A percentile compares a stretch with the other conserved stretches of the same genome.
Conservation (phyloP, 2,113 vertebrate genomes). For the Pseudorectes ferrugineus region DNA sequence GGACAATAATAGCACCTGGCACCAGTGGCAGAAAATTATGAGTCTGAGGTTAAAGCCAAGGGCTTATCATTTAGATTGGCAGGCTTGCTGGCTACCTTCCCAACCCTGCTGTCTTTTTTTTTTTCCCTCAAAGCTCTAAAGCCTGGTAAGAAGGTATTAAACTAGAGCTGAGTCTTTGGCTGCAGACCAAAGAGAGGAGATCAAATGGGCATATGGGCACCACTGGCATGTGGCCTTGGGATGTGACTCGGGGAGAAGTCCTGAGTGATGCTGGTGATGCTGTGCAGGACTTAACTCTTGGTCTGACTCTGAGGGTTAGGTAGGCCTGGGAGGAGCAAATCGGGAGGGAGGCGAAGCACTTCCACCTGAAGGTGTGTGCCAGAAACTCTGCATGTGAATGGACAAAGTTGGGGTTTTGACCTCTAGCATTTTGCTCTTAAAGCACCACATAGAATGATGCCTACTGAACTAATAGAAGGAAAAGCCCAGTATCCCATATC, state of each 20-base stretch:
- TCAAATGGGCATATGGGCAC: neutral
- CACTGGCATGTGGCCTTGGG: neutral
- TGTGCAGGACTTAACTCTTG: neutral
- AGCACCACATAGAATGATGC: neutral
- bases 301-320: neutral
- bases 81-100: slow-evolving; percentile 12
- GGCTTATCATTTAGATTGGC: slow-evolving; percentile 19
- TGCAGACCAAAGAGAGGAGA: slow-evolving; percentile 12
- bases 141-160: slow-evolving; percentile 45
- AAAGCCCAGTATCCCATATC: neutral
- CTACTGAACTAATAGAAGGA: neutral
- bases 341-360: neutral
- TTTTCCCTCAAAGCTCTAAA: neutral
- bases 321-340: neutral
- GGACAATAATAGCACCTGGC: slow-evolving; percentile 4
- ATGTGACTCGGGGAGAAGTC: neutral
- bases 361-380: neutral
- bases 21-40: neutral
- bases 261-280: neutral
- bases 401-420: neutral
- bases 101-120: neutral
- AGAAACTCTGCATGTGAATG: neutral
- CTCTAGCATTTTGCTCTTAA: neutral
- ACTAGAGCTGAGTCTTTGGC: slow-evolving; percentile 12
- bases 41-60: neutral